Evolutionary conservation across 2,888 invertebrate species (phyloP).

Genomic region (Microctonus aethiopoides): DNA sequence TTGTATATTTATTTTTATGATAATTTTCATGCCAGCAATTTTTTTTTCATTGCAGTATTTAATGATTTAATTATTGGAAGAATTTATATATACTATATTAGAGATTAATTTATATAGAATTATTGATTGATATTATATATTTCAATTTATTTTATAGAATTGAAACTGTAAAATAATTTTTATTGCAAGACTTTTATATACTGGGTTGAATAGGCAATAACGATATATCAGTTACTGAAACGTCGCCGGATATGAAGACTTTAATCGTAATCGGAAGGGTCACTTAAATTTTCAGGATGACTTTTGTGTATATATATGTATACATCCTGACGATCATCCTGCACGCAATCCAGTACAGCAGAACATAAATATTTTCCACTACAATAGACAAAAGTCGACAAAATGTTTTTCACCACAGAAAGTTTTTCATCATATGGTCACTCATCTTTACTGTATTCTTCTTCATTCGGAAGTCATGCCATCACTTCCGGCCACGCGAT

Average conservation of each 20-base stretch:
- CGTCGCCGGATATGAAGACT: not conserved
- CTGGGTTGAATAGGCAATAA: not conserved
- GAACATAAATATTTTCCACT: slow-evolving; percentile 61
- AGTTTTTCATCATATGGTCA: slow-evolving; percentile 11
- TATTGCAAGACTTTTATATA: not conserved
- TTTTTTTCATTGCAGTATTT: no score
- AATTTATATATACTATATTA: no score
- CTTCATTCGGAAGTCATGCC: no score
- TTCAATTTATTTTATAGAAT: not conserved
- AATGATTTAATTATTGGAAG: no score
- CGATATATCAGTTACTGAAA: slow-evolving; percentile 23
- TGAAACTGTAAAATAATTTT: not conserved
- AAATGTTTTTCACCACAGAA: slow-evolving; percentile 17
- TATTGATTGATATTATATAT: no score
- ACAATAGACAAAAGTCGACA: slow-evolving; percentile 48
- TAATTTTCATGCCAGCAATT: no score
- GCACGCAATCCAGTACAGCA: not conserved
- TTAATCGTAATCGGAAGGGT: slow-evolving; percentile 29
- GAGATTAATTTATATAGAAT: no score
- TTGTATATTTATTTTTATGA: no score
- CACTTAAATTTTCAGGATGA: slow-evolving; percentile 29
- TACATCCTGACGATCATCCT: not conserved
- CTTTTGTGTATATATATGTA: slow-evolving; percentile 16
- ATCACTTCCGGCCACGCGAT: no score
- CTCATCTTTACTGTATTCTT: no score